Conservation (phyloP, 2,888 invertebrate genomes). For the Sphaerophoria taeniata region DNA sequence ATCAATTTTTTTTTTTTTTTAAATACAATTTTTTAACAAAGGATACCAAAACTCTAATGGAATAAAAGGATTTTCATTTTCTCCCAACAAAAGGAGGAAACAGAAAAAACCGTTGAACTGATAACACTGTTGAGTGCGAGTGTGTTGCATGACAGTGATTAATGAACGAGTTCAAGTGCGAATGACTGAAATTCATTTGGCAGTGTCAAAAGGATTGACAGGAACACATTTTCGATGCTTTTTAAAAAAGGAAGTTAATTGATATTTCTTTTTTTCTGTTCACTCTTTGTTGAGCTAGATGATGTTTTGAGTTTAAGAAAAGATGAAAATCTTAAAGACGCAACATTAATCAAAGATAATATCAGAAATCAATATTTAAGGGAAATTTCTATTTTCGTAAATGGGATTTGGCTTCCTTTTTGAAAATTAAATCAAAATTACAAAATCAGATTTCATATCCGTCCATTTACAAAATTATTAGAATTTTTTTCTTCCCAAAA, state of each 20-base stretch:
- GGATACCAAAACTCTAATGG: constrained; percentile 3
- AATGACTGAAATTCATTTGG: constrained; percentile 19
- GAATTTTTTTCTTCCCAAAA: too few relatives aligned
- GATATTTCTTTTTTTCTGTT: background rate
- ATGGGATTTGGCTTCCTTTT: too few relatives aligned
- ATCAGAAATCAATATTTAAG: too few relatives aligned
- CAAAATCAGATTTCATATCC: too few relatives aligned
- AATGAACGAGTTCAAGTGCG: constrained; percentile 37
- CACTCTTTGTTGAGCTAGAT: background rate
- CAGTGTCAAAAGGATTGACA: constrained; percentile 34
- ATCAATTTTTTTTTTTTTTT: background rate
- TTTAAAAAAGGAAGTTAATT: constrained; percentile 7
- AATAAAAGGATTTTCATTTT: constrained; percentile 36
- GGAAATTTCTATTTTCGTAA: too few relatives aligned
- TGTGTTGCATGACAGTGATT: constrained; percentile 41
- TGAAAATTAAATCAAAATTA: too few relatives aligned
- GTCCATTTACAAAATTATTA: too few relatives aligned
- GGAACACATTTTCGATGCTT: constrained; percentile 23
- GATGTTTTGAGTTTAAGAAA: too few relatives aligned
- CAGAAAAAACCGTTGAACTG: constrained; percentile 11
- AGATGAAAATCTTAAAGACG: background rate
- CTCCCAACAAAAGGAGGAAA: background rate
- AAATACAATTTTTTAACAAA: background rate
- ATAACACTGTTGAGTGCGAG: constrained; percentile 24
- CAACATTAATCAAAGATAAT: background rate